A percentile compares a stretch with the other conserved stretches of the same genome.
phyloP scores from a whole-genome alignment of 2,113 vertebrate genomes.

The Balaeniceps rex region DNA sequence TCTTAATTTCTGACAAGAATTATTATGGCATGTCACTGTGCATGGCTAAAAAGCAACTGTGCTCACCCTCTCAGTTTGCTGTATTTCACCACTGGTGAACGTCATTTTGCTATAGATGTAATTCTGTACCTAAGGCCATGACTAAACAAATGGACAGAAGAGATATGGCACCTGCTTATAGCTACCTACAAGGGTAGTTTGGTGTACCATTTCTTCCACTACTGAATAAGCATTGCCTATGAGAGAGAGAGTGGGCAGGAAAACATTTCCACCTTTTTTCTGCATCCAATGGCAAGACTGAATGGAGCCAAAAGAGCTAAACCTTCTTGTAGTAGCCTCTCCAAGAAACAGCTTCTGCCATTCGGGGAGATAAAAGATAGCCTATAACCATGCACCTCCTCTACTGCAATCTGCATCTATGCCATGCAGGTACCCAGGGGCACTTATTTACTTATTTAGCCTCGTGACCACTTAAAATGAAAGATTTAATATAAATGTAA shows the following conservation, averaged over 20 bases:
- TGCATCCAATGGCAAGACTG: neutral
- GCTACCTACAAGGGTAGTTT: neutral
- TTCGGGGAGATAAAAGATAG: neutral
- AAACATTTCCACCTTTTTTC: neutral
- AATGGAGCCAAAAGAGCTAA: neutral
- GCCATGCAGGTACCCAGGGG: neutral
- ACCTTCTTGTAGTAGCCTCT: neutral
- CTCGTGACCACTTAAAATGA: neutral
- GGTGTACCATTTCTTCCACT: neutral
- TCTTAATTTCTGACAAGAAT: neutral
- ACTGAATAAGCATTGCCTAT: neutral
- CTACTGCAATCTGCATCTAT: neutral
- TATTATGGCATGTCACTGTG: neutral
- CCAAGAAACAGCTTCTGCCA: neutral
- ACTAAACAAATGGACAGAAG: neutral
- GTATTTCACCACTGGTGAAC: neutral
- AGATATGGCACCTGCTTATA: neutral
- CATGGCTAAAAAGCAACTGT: neutral
- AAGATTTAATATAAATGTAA: neutral
- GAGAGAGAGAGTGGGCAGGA: neutral
- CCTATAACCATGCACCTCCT: neutral
- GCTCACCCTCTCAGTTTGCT: neutral
- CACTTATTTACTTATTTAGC: neutral
- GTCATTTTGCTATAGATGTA: neutral
- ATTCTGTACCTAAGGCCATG: neutral